Conservation (phyloP, 1,140 invertebrate species). For the Spodoptera litura region DNA sequence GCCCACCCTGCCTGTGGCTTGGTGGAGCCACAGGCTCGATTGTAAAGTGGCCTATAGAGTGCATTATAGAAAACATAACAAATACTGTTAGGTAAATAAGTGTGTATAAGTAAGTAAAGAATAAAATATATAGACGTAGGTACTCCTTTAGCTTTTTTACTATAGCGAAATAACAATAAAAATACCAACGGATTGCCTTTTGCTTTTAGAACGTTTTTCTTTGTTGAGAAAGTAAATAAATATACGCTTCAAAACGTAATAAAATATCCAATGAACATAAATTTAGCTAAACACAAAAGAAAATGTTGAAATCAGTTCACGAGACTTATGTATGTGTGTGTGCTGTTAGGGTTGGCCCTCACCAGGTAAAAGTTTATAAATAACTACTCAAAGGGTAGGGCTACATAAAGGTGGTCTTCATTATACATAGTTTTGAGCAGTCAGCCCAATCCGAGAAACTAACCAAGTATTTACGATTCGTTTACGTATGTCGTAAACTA, state of each 20-base stretch:
- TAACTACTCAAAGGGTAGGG: no score
- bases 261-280: conserved; percentile 58
- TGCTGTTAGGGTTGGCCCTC: conserved; percentile 6
- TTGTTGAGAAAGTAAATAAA: conserved; percentile 17
- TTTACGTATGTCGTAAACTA: no score
- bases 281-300: conserved; percentile 44
- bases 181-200: not conserved
- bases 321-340: not conserved
- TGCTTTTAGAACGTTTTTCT: conserved; percentile 15
- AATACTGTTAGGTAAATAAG: no score
- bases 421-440: no score
- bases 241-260: conserved; percentile 17
- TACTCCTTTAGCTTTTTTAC: not conserved
- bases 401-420: no score
- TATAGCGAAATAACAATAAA: conserved; percentile 1
- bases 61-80: no score
- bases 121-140: not conserved
- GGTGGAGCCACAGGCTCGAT: no score
- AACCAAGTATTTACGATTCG: no score
- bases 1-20: conserved; percentile 64
- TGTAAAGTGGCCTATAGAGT: conserved; percentile 30
- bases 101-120: no score
- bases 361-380: no score
- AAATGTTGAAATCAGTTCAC: conserved; percentile 52
- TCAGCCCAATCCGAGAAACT: no score